These are phyloP conservation scores for Riptortus pedestris DNA, from an alignment of 1,140 invertebrate genomes.

Conservation along the genomic window DNA sequence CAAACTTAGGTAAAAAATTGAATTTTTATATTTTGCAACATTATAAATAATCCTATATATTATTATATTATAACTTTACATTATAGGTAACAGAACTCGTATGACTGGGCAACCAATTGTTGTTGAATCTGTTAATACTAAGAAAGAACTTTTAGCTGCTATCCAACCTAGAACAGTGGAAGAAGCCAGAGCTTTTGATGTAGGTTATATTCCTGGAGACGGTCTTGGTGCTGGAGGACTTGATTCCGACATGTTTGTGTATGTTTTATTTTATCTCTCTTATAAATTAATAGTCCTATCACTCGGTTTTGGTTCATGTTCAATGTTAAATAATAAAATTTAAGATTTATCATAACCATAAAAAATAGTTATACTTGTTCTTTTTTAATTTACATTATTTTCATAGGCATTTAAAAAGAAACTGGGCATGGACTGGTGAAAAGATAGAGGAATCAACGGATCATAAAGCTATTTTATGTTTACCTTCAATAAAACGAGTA, in stretches of 20 bases:
- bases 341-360: no score
- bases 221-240: constrained; percentile 58
- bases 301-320: constrained; percentile 3
- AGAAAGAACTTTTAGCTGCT: constrained; percentile 42
- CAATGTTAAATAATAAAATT: background rate
- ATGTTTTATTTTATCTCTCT: constrained; percentile 24
- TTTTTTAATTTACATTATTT: no score
- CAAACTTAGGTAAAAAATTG: constrained; percentile 47
- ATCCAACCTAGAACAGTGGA: constrained; percentile 37
- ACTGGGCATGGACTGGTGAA: no score
- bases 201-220: constrained; percentile 58
- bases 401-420: no score
- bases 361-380: no score
- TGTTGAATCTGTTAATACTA: constrained; percentile 42
- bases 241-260: constrained; percentile 55
- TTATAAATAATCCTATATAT: constrained; percentile 31
- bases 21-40: no score
- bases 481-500: no score
- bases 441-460: no score
- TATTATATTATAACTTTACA: constrained; percentile 10
- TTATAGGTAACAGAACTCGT: constrained; percentile 31
- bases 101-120: constrained; percentile 41
- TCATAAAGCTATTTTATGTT: no score
- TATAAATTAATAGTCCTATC: constrained; percentile 17
- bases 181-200: constrained; percentile 42